phyloP scores from a whole-genome alignment of 2,888 invertebrate species.

The Nineta flava region DNA sequence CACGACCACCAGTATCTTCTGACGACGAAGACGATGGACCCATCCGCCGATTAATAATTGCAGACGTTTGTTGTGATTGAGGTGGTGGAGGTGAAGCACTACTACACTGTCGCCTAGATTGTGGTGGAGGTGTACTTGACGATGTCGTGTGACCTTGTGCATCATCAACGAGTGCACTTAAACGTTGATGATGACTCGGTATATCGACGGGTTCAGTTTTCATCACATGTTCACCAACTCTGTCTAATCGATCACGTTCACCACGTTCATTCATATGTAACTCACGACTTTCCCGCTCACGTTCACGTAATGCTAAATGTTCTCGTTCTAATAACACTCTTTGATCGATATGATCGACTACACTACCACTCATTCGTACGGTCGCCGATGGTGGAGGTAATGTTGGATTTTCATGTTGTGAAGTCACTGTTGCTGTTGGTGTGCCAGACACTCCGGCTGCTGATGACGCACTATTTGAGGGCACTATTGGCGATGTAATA shows the following conservation, averaged over 20 bases:
- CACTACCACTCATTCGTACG: conserved; percentile 14
- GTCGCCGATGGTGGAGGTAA: conserved; percentile 11
- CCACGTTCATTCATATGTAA: conserved; percentile 14
- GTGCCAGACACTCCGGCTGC: conserved; percentile 7
- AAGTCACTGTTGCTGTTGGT: conserved; percentile 10
- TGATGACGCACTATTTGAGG: conserved; percentile 12
- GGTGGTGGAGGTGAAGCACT: conserved; percentile 12
- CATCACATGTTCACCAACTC: conserved; percentile 12
- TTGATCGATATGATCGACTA: conserved; percentile 14
- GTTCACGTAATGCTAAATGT: not conserved
- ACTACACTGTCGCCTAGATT: conserved; percentile 1
- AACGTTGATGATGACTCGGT: conserved; percentile 9
- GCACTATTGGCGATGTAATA: conserved; percentile 16
- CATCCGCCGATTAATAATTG: not conserved
- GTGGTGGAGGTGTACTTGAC: not conserved
- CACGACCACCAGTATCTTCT: conserved; percentile 20
- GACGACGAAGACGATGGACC: conserved; percentile 5
- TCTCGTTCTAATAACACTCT: conserved; percentile 8
- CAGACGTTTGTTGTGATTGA: not conserved
- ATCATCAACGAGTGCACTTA: conserved; percentile 11
- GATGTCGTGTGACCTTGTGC: conserved; percentile 17
- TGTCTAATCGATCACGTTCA: conserved; percentile 13
- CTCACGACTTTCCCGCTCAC: conserved; percentile 6
- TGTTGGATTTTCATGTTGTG: conserved; percentile 8
- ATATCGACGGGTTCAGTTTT: conserved; percentile 15